Conservation (phyloP, 2,888 invertebrate genomes). For the Stenolophus ochropezus region DNA sequence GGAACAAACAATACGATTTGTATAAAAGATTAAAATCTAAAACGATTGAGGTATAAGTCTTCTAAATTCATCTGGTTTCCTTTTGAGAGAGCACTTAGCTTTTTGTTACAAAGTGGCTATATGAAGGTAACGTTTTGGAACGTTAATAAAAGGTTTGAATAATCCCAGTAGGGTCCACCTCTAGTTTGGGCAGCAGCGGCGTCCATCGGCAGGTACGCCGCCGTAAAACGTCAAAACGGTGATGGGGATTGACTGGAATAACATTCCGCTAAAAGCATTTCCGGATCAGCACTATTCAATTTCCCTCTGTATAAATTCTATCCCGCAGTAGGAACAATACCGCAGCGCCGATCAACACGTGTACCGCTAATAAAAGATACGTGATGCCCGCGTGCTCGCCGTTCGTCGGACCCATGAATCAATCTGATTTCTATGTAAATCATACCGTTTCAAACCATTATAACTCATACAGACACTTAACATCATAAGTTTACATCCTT, state of each 20-base stretch:
- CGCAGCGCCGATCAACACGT: constrained; percentile 57
- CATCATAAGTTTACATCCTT: background rate
- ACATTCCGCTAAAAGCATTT: constrained; percentile 71
- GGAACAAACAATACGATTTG: constrained; percentile 1
- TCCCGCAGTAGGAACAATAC: constrained; percentile 66
- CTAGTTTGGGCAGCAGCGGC: constrained; percentile 32
- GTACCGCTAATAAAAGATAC: constrained; percentile 54
- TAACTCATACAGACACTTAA: background rate
- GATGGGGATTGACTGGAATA: constrained; percentile 70
- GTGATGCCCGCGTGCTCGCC: background rate
- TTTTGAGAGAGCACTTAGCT: constrained; percentile 39
- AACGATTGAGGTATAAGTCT: background rate
- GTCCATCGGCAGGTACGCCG: constrained; percentile 65
- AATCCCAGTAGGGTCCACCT: constrained; percentile 38
- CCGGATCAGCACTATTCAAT: constrained; percentile 70
- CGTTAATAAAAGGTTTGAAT: constrained; percentile 52
- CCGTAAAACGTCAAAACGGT: constrained; percentile 70
- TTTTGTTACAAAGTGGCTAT: constrained; percentile 43
- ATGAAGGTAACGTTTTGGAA: constrained; percentile 39
- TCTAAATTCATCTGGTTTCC: background rate
- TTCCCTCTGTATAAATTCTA: constrained; percentile 68
- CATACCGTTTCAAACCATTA: background rate
- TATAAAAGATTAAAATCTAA: background rate
- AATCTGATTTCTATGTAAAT: constrained; percentile 28
- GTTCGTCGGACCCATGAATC: constrained; percentile 1